Conservation (phyloP, 2,797 vertebrate species). For the Lithobates sylvaticus region DNA sequence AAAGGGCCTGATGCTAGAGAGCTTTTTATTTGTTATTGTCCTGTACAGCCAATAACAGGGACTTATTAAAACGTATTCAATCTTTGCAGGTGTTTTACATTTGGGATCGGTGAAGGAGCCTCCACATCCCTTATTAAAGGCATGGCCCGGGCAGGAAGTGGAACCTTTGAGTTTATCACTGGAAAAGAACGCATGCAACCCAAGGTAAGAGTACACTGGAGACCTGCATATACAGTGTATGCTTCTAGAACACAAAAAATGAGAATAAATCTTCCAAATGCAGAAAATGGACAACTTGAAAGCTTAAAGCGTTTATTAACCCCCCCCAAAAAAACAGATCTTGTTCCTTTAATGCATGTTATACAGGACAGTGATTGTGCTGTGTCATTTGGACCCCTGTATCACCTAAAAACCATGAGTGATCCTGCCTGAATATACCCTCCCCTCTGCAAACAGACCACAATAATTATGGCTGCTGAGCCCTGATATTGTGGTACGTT, state of each 20-base stretch:
- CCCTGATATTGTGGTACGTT: no score
- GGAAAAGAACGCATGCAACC: constrained; percentile 82
- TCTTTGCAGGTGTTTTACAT: constrained; percentile 83
- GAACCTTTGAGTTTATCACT: constrained; percentile 83
- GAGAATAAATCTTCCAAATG: neutral
- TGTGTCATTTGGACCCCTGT: no score
- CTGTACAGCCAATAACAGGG: neutral
- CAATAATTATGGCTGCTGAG: no score
- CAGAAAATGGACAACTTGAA: neutral
- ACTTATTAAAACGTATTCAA: neutral
- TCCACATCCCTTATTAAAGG: constrained; percentile 85
- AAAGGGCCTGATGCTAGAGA: no score
- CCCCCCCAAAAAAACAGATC: no score
- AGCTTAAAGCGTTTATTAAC: neutral
- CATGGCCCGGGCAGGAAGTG: constrained; percentile 79
- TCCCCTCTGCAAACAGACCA: no score
- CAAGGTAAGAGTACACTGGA: constrained; percentile 75
- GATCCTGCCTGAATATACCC: no score
- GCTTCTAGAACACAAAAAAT: neutral
- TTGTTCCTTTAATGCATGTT: no score
- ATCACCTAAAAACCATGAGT: no score
- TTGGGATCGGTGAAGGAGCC: constrained; percentile 87
- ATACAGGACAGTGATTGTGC: no score
- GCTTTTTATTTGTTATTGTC: no score
- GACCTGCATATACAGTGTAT: neutral